These are phyloP conservation scores for Morus bassanus DNA, from an alignment of 2,797 vertebrate genomes.

Conservation along the genomic window DNA sequence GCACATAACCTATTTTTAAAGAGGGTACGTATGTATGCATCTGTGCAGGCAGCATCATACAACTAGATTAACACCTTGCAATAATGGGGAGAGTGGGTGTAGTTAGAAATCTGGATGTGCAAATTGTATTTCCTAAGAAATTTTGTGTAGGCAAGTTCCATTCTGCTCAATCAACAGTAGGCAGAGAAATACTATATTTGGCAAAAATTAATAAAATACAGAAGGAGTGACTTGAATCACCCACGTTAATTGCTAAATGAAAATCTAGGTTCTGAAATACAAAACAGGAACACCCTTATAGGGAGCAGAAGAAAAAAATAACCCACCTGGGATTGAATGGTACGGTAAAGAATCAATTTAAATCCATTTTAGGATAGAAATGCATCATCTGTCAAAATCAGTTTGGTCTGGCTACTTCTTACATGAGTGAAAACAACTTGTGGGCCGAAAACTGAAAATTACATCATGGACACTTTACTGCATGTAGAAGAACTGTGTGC, in stretches of 20 bases:
- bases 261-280: conserved; percentile 30
- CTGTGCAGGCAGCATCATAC: conserved; percentile 33
- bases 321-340: neutral
- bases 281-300: conserved; percentile 11
- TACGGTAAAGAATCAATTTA: neutral
- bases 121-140: conserved; percentile 68
- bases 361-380: neutral
- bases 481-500: neutral
- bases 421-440: neutral
- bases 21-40: neutral
- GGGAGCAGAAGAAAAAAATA: neutral
- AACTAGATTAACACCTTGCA: conserved; percentile 57
- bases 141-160: conserved; percentile 60
- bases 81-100: conserved; percentile 54
- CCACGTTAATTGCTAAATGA: conserved; percentile 48
- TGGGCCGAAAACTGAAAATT: neutral
- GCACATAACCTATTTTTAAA: conserved; percentile 34
- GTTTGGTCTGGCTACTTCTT: neutral
- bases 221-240: conserved; percentile 47
- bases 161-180: conserved; percentile 60
- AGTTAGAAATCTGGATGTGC: conserved; percentile 62
- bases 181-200: conserved; percentile 63
- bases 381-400: neutral
- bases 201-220: conserved; percentile 63
- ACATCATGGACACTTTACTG: neutral